These are phyloP conservation scores for Aplysia californica DNA, from an alignment of 1,140 invertebrate species.

Conservation along the genomic window DNA sequence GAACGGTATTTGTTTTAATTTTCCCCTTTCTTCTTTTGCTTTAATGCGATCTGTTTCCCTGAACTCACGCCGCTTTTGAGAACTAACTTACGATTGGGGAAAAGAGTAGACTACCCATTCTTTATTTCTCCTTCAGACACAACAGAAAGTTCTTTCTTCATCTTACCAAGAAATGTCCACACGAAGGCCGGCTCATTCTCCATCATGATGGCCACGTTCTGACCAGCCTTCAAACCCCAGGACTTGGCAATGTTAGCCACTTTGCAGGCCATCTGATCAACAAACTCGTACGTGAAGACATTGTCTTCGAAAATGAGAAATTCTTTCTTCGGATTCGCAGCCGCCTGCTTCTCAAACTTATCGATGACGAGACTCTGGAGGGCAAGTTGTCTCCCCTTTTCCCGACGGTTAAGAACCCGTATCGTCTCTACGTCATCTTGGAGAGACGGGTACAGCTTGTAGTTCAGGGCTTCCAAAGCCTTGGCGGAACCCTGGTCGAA, in stretches of 20 bases:
- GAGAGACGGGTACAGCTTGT: too few species aligned
- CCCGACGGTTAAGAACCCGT: too few species aligned
- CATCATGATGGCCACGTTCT: constrained; percentile 48
- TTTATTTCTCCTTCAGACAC: background rate
- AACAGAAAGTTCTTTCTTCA: background rate
- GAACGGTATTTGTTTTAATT: background rate
- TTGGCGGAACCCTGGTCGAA: too few species aligned
- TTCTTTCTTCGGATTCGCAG: constrained; percentile 36
- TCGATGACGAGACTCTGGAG: constrained; percentile 43
- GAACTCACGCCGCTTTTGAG: background rate
- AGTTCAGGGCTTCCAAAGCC: too few species aligned
- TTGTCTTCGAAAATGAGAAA: constrained; percentile 52
- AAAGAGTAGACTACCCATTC: background rate
- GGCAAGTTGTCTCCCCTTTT: too few species aligned
- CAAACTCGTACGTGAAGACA: constrained; percentile 45
- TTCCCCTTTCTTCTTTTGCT: background rate
- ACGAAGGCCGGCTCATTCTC: constrained; percentile 52
- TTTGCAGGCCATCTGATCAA: constrained; percentile 50
- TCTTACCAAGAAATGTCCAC: constrained; percentile 55
- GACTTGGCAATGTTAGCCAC: constrained; percentile 47
- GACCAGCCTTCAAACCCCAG: constrained; percentile 39
- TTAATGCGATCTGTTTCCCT: background rate
- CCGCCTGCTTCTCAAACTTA: constrained; percentile 48
- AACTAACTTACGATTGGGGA: background rate
- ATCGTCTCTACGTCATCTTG: too few species aligned